Evolutionary conservation across 2,113 vertebrate species (phyloP).

Genomic region (Sclerurus mexicanus): DNA sequence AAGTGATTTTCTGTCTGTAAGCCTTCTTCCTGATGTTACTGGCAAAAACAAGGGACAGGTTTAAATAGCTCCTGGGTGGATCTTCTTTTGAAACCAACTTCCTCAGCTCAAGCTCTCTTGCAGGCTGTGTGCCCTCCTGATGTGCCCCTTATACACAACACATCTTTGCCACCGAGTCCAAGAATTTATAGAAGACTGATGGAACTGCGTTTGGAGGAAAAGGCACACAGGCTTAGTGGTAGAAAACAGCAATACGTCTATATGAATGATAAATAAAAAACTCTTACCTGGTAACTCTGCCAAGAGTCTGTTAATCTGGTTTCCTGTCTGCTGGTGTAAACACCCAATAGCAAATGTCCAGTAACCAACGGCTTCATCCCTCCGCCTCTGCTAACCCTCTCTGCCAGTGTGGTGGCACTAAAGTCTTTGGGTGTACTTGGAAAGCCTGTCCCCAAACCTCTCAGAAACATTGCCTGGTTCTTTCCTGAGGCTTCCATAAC

Average conservation of each 20-base stretch:
- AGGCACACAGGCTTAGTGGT: neutral
- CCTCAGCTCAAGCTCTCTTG: neutral
- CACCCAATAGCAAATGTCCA: neutral
- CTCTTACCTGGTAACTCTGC: neutral
- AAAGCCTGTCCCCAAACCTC: neutral
- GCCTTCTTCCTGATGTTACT: neutral
- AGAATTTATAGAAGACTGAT: neutral
- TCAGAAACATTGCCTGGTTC: neutral
- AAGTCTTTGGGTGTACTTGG: neutral
- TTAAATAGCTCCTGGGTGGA: conserved; percentile 5
- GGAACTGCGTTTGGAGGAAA: neutral
- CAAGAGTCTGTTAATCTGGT: neutral
- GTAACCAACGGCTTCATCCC: neutral
- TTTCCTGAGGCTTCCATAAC: neutral
- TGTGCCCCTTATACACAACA: neutral
- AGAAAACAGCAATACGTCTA: neutral
- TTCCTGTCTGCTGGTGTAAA: neutral
- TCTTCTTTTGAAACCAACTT: neutral
- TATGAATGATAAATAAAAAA: neutral
- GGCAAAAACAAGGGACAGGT: conserved; percentile 11
- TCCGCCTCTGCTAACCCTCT: neutral
- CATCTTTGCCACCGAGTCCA: neutral
- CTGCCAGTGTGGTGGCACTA: neutral
- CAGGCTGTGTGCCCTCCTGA: neutral
- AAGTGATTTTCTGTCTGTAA: neutral